Base-by-base conservation (phyloP, 2,888 invertebrate species). In the Lycia hirtaria region DNA sequence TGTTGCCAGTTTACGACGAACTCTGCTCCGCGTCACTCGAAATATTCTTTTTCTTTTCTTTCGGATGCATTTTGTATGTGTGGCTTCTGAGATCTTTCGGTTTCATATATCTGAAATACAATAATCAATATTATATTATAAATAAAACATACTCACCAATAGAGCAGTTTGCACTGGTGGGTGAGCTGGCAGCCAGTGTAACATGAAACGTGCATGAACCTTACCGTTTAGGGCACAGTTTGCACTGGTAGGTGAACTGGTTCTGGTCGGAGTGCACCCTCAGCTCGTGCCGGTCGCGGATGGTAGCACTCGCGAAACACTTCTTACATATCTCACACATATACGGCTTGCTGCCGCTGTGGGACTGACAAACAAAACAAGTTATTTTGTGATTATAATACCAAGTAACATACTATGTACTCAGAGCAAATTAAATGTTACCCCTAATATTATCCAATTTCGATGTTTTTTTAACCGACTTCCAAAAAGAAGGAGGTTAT, bases 71-170 rank as follows among this genome's bases (percentile, higher is more conserved):
- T 67, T 87, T 88, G 65, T 85, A 82, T 30, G 77, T 71, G 64
- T 91, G 90, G 47, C 84, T 85, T 30, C 80, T 76, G 0, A 90
- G 70, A 57, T 89, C 88, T 62, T 86, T 87, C 2, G 70, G 55
- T 56, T 82, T 84, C 24, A 84, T 59, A 58, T 87, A 91, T 57
- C 84, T 80, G 77, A 58, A 68, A 60, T 20, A 49, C n/a, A 9
- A 24, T 19, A 24, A 9, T 2, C 0, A 32, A 10, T 12, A 52
- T 33, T 32, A 20, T 41, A n/a, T 38, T 20, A 0, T 40, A 28
- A 30, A 30, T 10, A 5, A 10, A 28, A 5, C n/a, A n/a, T n/a
- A n/a, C n/a, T n/a, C n/a, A n/a, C n/a, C n/a, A n/a, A n/a, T n/a
- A n/a, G n/a, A n/a, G n/a, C n/a, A n/a, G n/a, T n/a, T n/a, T n/a